Conservation (phyloP, 2,888 invertebrate genomes). For the Petrolisthes manimaculis region DNA sequence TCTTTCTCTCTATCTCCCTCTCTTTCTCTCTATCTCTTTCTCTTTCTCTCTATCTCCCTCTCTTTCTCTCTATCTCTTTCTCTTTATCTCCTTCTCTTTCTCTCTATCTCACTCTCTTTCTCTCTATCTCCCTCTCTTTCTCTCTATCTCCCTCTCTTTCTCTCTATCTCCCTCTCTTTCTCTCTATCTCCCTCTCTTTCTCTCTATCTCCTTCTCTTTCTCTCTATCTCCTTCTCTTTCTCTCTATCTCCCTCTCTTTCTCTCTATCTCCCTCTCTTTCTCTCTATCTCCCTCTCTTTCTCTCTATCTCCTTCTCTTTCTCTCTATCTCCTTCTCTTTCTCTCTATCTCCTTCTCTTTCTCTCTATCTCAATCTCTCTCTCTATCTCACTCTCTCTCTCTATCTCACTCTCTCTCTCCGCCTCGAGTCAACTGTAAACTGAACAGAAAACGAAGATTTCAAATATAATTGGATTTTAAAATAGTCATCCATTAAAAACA, state of each 20-base stretch:
- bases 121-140: not conserved
- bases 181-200: not conserved
- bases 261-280: conserved; percentile 2
- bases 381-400: not conserved
- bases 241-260: conserved; percentile 16
- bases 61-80: too few species aligned
- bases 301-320: not conserved
- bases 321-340: not conserved
- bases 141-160: not conserved
- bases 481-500: too few species aligned
- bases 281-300: not conserved
- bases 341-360: not conserved
- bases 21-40: too few species aligned
- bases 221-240: conserved; percentile 16
- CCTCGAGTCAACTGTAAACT: too few species aligned
- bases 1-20: too few species aligned
- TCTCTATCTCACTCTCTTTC: too few species aligned
- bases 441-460: too few species aligned
- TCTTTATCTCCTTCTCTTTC: too few species aligned
- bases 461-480: too few species aligned
- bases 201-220: conserved; percentile 12
- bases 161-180: not conserved
- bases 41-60: too few species aligned
- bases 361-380: not conserved
- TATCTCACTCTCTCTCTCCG: not conserved